phyloP scores from a whole-genome alignment of 2,888 invertebrate genomes.

The Ochlodes sylvanus region DNA sequence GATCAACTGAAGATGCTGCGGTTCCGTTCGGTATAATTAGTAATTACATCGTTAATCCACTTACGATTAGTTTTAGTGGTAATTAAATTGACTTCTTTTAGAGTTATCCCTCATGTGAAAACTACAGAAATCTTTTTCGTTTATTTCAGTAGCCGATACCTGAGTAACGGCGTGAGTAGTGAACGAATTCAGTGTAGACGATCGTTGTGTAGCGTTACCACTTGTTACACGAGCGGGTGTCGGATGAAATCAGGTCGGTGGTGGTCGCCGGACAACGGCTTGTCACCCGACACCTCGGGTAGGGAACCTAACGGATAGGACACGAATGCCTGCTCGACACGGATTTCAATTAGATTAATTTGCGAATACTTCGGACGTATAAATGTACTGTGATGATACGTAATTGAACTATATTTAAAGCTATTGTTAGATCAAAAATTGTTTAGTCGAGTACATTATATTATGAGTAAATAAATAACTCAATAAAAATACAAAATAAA shows the following conservation, averaged over 20 bases:
- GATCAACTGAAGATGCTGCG: conserved; percentile 9
- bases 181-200: background rate
- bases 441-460: too few relatives aligned
- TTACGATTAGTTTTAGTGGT: conserved; percentile 12
- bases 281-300: conserved; percentile 45
- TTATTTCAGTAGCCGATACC: too few relatives aligned
- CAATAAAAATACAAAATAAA: background rate
- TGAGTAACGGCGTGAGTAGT: too few relatives aligned
- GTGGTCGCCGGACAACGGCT: conserved; percentile 41
- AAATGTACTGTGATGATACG: too few relatives aligned
- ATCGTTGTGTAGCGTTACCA: conserved; percentile 24
- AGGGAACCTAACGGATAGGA: background rate
- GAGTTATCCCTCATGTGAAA: background rate
- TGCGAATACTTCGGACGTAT: too few relatives aligned
- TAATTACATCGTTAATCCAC: conserved; percentile 21
- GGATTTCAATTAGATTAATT: too few relatives aligned
- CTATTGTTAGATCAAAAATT: too few relatives aligned
- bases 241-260: conserved; percentile 45
- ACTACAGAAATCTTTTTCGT: background rate
- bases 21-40: conserved; percentile 21
- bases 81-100: background rate
- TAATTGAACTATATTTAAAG: too few relatives aligned
- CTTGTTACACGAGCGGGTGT: conserved; percentile 41
- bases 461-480: too few relatives aligned
- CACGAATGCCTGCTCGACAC: too few relatives aligned